A percentile compares a stretch with the other conserved stretches of the same genome.
Conservation (phyloP, 2,888 invertebrate species). For the Brachyptera putata region DNA sequence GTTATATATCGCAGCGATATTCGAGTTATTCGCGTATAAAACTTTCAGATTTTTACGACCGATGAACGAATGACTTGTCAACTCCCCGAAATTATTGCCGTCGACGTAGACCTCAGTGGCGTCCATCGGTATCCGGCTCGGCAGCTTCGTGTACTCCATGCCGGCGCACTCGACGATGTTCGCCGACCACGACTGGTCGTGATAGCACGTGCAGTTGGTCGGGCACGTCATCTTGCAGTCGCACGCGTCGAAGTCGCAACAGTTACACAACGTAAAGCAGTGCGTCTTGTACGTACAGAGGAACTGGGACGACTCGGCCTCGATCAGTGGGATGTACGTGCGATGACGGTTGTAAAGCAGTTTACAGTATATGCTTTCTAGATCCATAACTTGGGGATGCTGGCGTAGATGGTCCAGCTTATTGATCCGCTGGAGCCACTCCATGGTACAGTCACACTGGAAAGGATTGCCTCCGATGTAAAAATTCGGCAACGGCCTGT, state of each 20-base stretch:
- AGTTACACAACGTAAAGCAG: slow-evolving; percentile 91
- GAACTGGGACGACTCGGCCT: slow-evolving; percentile 85
- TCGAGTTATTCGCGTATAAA: slow-evolving; percentile 83
- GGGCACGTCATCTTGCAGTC: slow-evolving; percentile 98
- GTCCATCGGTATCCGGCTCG: slow-evolving; percentile 88
- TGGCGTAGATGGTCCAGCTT: slow-evolving; percentile 75
- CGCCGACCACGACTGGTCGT: slow-evolving; percentile 89
- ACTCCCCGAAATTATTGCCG: slow-evolving; percentile 82
- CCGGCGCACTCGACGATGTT: slow-evolving; percentile 89
- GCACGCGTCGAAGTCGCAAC: slow-evolving; percentile 95
- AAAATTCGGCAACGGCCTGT: slow-evolving; percentile 77
- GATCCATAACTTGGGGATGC: slow-evolving; percentile 86
- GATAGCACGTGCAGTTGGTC: slow-evolving; percentile 88
- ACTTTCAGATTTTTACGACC: slow-evolving; percentile 86
- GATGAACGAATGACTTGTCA: slow-evolving; percentile 85
- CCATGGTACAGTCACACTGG: slow-evolving; percentile 92
- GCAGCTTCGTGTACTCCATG: slow-evolving; percentile 75
- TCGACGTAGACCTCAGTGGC: slow-evolving; percentile 92
- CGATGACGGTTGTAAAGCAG: slow-evolving; percentile 79
- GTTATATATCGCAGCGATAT: slow-evolving; percentile 79
- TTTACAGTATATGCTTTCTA: slow-evolving; percentile 85
- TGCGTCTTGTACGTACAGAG: slow-evolving; percentile 88
- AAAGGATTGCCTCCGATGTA: slow-evolving; percentile 93
- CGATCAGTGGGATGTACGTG: slow-evolving; percentile 78
- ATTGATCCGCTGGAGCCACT: slow-evolving; percentile 91